Percentiles rank a stretch among this genome's conserved stretches.
Evolutionary conservation across 1,140 invertebrate genomes (phyloP).

Genomic region (Trichonephila clavata): DNA sequence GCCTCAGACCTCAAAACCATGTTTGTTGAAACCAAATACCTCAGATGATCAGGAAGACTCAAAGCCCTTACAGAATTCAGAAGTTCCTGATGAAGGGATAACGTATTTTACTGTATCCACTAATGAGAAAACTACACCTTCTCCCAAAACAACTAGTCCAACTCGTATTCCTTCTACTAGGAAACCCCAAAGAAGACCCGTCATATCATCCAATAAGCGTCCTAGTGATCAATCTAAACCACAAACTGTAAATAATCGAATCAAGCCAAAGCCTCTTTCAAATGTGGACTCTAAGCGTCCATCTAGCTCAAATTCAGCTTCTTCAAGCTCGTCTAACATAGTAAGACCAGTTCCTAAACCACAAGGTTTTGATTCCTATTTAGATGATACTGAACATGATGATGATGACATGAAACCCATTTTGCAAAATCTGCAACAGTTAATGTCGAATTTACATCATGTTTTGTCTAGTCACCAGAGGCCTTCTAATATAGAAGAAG

Average conservation of each 20-base stretch:
- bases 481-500: neutral
- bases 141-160: neutral
- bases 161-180: neutral
- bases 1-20: slow-evolving; percentile 5
- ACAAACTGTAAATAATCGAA: neutral
- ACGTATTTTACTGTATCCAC: neutral
- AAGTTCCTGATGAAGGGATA: neutral
- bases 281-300: neutral
- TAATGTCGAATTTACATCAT: slow-evolving; percentile 63
- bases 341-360: slow-evolving; percentile 41
- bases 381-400: slow-evolving; percentile 10
- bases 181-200: slow-evolving; percentile 16
- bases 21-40: slow-evolving; percentile 23
- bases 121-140: neutral
- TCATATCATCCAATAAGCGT: neutral
- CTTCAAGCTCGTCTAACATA: neutral
- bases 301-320: neutral
- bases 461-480: slow-evolving; percentile 60
- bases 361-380: slow-evolving; percentile 15
- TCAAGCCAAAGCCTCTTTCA: neutral
- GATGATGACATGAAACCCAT: slow-evolving; percentile 60
- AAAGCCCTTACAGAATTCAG: neutral
- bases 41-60: neutral
- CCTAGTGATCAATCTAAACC: neutral
- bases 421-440: slow-evolving; percentile 66